Evolutionary conservation across 2,888 invertebrate species (phyloP), one percentile per base, ranked within the genome.

Genomic region (Trissonchulus sp.): DNA sequence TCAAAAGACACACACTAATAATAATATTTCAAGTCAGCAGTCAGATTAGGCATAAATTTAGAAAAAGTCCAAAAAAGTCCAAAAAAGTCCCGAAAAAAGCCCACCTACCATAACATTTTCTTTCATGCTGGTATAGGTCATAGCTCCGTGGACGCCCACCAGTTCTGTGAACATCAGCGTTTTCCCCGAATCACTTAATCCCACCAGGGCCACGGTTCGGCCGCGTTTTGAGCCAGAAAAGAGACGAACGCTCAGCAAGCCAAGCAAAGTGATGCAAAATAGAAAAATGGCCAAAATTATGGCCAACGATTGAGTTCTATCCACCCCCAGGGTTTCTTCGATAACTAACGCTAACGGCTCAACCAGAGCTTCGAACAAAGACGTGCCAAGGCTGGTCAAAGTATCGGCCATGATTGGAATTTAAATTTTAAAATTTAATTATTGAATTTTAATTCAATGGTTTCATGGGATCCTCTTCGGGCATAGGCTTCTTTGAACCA

Each of bases 111-210:
- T 92, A 77, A 90, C 87, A 87, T 96, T 96, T 84, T 93, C 92
- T 81, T 90, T 90, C 84, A 93, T 91, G n/a, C 95, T 96, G 0
- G 93, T 93, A 82, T 92, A 91, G 3, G 94, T 93, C 30, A 33
- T n/a, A 3, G 60, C 63, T 48, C 73, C 63, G n/a, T 72, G 73
- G n/a, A n/a, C 89, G 84, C 90, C 89, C 28, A 91, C 86, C 68
- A 96, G 86, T 82, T 91, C 90, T 75, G 92, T 90, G 86, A 91
- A 95, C 74, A 96, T 86, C 60, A 93, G 87, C 1, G 95, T 95
- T 88, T 97, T 97, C 30, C 96, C 96, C 37, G 93, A 90, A 83
- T 94, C 93, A 80, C 92, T 91, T 1, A 94, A 88, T 1, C 97
- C 97, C 74, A 92, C 90, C 18, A 96, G 83, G 75, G 95, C 86